phyloP scores from a whole-genome alignment of 2,888 invertebrate species.

The Amphimallon solstitiale region DNA sequence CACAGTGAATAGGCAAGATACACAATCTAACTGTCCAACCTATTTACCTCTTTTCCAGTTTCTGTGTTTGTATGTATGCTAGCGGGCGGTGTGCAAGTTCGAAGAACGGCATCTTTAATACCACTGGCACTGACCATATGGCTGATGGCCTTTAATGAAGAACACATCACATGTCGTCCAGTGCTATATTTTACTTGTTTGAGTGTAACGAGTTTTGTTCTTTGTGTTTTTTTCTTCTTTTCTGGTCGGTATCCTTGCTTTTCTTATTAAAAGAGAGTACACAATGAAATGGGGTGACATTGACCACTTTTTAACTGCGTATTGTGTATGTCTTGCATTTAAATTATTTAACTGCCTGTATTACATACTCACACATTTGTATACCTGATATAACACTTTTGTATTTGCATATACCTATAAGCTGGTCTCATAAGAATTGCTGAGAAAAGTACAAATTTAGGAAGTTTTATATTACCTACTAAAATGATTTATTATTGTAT shows the following conservation, averaged over 20 bases:
- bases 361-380: no score
- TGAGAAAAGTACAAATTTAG: no score
- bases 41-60: constrained; percentile 39
- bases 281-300: constrained; percentile 11
- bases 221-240: constrained; percentile 3
- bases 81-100: constrained; percentile 17
- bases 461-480: no score
- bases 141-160: constrained; percentile 28
- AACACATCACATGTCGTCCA: constrained; percentile 14
- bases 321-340: not conserved
- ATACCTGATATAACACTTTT: no score
- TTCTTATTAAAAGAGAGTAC: not conserved
- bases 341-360: no score
- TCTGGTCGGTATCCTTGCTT: constrained; percentile 14
- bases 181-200: constrained; percentile 22
- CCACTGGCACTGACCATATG: constrained; percentile 16
- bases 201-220: constrained; percentile 13
- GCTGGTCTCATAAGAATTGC: no score
- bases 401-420: no score
- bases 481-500: no score
- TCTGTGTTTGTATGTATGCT: constrained; percentile 16
- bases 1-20: constrained; percentile 4
- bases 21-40: constrained; percentile 37
- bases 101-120: constrained; percentile 31
- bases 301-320: constrained; percentile 2